phyloP scores from a whole-genome alignment of 1,140 invertebrate species.

The Ridgeia piscesae region DNA sequence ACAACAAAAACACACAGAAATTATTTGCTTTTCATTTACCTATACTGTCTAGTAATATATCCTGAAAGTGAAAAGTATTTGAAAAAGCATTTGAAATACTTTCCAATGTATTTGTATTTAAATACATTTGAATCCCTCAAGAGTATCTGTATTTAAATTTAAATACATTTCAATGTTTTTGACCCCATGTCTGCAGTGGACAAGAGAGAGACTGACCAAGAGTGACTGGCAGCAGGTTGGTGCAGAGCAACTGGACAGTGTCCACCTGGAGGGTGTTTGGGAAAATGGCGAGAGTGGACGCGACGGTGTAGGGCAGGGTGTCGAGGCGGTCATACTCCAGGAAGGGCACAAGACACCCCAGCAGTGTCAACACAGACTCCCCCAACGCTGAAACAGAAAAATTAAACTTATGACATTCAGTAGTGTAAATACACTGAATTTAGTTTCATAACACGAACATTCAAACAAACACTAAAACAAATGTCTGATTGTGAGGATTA shows the following conservation, averaged over 20 bases:
- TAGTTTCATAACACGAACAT: too few relatives aligned
- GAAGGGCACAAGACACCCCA: constrained; percentile 79
- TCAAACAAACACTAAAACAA: not conserved
- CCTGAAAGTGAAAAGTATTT: not conserved
- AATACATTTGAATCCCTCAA: too few relatives aligned
- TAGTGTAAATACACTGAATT: not conserved
- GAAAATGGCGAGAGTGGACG: constrained; percentile 88
- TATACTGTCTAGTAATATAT: not conserved
- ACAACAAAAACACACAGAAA: too few relatives aligned
- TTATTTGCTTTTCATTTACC: too few relatives aligned
- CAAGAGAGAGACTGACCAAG: constrained; percentile 68
- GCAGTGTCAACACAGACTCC: constrained; percentile 51
- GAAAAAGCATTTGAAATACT: too few relatives aligned
- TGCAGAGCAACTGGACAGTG: constrained; percentile 92
- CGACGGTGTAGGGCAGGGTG: constrained; percentile 89
- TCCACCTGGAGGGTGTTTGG: constrained; percentile 89
- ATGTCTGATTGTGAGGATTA: not conserved
- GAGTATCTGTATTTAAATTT: too few relatives aligned
- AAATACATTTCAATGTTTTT: too few relatives aligned
- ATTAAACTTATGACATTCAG: not conserved
- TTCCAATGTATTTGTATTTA: too few relatives aligned
- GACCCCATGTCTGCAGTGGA: constrained; percentile 80
- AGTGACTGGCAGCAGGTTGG: constrained; percentile 94
- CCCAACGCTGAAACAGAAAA: constrained; percentile 72
- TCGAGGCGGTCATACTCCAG: constrained; percentile 94